Base-by-base conservation (phyloP, 2,888 invertebrate genomes). In the Strigamia maritima region DNA sequence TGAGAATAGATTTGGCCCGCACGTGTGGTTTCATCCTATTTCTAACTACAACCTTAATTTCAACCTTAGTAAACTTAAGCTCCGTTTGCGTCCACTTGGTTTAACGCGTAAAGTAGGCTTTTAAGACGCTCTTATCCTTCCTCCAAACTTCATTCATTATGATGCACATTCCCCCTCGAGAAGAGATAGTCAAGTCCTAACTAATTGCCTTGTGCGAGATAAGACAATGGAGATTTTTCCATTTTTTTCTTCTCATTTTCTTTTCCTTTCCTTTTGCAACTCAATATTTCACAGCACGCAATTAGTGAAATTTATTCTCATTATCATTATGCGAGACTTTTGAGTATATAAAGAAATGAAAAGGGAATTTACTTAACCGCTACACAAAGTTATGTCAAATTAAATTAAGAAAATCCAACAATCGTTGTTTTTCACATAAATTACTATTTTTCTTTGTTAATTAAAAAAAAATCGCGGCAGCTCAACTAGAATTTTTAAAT, bases 291-390 rank as follows among this genome's bases (percentile, higher is more conserved):
- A 75, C n/a, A 35, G 75, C 75, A 14, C 10, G 75, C 75, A 75
- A 75, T 75, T 75, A 75, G 31, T 12, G 75, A 75, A 75, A 75
- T 75, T 75, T 75, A 75, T 75, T 75, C 75, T 75, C 75, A 75
- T 75, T 75, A 75, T 75, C 75, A 75, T 75, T 75, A 75, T 19
- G 75, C 35, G 28, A 28, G 75, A 44, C 44, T 44, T 44, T 44
- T 44, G 14, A 44, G 44, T 16, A 16, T 44, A 16, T 14, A 44
- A 16, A 44, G 16, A 8, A 38, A 38, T 8, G 38, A 44, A 44
- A 44, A 10, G 44, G 16, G 44, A 44, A 44, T 44, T 44, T 44
- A 44, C 44, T 44, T 44, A 44, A 44, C 44, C 44, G 44, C 16
- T 44, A 44, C 44, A 44, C 16, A 44, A 6, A 38, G 12, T 44